Percentiles rank a stretch among this genome's conserved stretches.
Conservation (phyloP, 2,888 invertebrate species). For the Rhagium mordax region DNA sequence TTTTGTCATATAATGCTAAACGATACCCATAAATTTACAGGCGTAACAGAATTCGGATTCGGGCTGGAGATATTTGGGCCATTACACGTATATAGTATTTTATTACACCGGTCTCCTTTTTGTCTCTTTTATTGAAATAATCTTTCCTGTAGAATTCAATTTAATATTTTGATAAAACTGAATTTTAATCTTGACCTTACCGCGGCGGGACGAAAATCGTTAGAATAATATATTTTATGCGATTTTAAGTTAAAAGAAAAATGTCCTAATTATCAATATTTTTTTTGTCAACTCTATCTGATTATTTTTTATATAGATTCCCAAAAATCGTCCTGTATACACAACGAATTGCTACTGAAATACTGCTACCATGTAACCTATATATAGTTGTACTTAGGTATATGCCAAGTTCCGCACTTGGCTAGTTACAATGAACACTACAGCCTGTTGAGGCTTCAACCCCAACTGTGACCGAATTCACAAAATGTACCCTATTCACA, state of each 20-base stretch:
- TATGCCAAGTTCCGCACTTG: not conserved
- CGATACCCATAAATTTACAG: not conserved
- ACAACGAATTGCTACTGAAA: no score
- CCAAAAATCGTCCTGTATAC: no score
- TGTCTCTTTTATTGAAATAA: not conserved
- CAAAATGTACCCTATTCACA: slow-evolving; percentile 24
- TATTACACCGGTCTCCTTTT: not conserved
- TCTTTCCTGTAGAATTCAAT: not conserved
- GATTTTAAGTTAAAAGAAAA: no score
- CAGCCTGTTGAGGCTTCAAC: slow-evolving; percentile 1
- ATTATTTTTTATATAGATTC: no score
- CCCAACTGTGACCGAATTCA: slow-evolving; percentile 9
- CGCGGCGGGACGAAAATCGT: no score
- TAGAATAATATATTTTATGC: no score
- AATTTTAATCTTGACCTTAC: no score
- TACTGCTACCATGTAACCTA: no score
- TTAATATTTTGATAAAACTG: not conserved
- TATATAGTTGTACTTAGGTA: no score
- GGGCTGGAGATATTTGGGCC: not conserved
- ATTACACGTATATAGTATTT: not conserved
- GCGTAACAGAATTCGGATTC: not conserved
- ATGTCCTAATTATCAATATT: no score
- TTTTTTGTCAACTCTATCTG: no score
- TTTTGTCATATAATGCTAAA: not conserved
- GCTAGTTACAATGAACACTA: not conserved